These are phyloP conservation scores for Chauna torquata DNA, from an alignment of 2,113 vertebrate genomes.

Conservation along the genomic window DNA sequence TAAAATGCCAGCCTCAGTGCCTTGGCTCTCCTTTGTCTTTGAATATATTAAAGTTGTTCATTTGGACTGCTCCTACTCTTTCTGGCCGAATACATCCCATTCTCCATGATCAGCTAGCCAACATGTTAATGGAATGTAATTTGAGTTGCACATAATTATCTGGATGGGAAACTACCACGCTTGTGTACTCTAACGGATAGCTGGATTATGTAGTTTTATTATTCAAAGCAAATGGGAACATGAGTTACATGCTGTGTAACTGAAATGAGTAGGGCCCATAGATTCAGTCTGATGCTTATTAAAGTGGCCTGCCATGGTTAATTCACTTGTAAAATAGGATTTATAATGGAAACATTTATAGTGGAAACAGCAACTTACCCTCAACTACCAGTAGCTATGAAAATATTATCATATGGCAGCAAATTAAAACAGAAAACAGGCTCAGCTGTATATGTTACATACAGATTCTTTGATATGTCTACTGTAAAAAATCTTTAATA, in stretches of 20 bases:
- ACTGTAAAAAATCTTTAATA: background rate
- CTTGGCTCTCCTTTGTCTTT: background rate
- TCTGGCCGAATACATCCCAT: background rate
- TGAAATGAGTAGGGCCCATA: background rate
- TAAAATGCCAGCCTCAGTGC: background rate
- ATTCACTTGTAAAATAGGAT: background rate
- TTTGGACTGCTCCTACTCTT: background rate
- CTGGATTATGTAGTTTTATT: conserved; percentile 42
- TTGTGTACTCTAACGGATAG: conserved; percentile 2
- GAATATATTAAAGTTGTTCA: background rate
- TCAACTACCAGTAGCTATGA: background rate
- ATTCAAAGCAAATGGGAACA: conserved; percentile 41
- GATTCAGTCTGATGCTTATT: background rate
- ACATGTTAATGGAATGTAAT: conserved; percentile 23
- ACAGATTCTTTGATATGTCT: background rate
- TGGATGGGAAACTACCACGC: conserved; percentile 17
- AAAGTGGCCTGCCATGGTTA: background rate
- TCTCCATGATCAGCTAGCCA: conserved; percentile 12
- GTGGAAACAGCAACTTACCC: background rate
- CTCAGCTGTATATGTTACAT: background rate
- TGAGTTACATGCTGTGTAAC: conserved; percentile 7
- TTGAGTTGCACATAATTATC: conserved; percentile 40
- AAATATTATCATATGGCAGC: background rate
- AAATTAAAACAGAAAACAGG: background rate
- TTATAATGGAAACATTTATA: conserved; percentile 8